phyloP scores from a whole-genome alignment of 2,113 vertebrate species.

The human region DNA sequence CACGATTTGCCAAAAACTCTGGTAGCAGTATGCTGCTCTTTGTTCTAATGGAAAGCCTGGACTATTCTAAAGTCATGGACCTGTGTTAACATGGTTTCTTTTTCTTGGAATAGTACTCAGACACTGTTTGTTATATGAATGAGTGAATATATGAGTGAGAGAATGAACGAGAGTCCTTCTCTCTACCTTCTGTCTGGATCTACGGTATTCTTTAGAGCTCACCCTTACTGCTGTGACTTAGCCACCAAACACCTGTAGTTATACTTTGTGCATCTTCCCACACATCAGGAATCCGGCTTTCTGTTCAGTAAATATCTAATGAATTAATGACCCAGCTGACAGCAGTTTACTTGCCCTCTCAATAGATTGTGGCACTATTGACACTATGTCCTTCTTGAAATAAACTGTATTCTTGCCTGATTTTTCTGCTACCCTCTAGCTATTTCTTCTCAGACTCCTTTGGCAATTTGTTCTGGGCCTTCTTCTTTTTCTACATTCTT shows the following conservation, averaged over 20 bases:
- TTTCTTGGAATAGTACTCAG: not conserved
- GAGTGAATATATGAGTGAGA: not conserved
- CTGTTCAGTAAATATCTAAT: not conserved
- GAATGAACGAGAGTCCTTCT: not conserved
- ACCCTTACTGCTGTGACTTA: not conserved
- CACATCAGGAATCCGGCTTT: not conserved
- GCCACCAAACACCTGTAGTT: not conserved
- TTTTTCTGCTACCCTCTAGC: not conserved
- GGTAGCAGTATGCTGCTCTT: not conserved
- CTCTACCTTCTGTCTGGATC: not conserved
- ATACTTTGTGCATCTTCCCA: not conserved
- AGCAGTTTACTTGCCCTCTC: not conserved
- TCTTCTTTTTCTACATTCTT: not conserved
- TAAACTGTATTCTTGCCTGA: not conserved
- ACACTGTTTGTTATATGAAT: not conserved
- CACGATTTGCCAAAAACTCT: not conserved
- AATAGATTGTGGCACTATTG: not conserved
- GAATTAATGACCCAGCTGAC: not conserved
- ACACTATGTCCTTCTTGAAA: not conserved
- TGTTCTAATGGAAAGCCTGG: not conserved
- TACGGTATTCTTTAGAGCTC: not conserved
- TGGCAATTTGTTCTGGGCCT: not conserved
- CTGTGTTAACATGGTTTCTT: not conserved
- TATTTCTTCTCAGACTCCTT: not conserved
- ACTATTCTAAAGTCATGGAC: not conserved